Conservation (phyloP, 37 sponge, comb jelly and placozoan species). For the Mnemiopsis leidyi region DNA sequence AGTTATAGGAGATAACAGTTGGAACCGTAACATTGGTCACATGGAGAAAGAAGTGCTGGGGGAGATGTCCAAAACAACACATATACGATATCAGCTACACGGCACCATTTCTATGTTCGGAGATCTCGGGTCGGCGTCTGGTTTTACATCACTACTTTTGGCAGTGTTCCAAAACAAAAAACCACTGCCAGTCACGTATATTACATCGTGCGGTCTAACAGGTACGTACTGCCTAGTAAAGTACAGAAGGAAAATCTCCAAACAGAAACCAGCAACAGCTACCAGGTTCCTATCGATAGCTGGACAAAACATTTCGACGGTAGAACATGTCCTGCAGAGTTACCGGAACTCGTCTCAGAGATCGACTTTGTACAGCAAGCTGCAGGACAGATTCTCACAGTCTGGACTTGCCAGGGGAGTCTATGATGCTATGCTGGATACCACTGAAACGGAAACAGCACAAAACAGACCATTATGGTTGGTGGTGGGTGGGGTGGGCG, state of each 20-base stretch:
- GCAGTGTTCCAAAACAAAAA: not conserved
- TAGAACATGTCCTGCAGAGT: not conserved
- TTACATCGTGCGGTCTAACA: not conserved
- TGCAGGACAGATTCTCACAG: not conserved
- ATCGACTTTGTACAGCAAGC: not conserved
- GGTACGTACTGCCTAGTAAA: not conserved
- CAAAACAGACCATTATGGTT: not conserved
- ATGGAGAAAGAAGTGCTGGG: not conserved
- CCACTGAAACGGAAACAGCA: not conserved
- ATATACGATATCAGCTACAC: not conserved
- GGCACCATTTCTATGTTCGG: not conserved
- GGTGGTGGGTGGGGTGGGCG: slow-evolving; percentile 62
- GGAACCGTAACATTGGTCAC: slow-evolving; percentile 16
- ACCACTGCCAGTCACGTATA: not conserved
- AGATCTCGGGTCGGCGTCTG: slow-evolving; percentile 34
- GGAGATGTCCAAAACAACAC: too few species aligned
- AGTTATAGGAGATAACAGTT: slow-evolving; percentile 44
- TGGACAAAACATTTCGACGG: not conserved
- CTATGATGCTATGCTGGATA: not conserved
- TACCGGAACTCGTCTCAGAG: not conserved
- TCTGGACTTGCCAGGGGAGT: not conserved
- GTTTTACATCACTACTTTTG: not conserved
- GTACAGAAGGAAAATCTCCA: not conserved
- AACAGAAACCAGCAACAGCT: not conserved
- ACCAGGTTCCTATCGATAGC: not conserved